Evolutionary conservation across 2,888 invertebrate species (phyloP).

Genomic region (Embidobia sp.): DNA sequence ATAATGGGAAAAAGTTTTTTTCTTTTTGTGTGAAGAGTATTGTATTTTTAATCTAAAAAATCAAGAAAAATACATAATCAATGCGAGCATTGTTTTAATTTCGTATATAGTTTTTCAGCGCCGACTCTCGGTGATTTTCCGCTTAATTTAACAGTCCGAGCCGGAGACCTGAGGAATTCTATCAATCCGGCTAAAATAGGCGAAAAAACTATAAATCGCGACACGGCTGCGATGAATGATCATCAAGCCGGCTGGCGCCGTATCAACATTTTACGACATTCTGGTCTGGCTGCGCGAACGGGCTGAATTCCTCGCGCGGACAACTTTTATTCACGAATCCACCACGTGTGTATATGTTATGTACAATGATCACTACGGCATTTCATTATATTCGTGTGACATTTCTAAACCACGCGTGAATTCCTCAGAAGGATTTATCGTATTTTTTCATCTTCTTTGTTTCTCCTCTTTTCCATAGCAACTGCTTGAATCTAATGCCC

Average conservation of each 20-base stretch:
- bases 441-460: not conserved
- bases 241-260: constrained; percentile 68
- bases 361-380: not conserved
- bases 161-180: constrained; percentile 18
- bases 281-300: constrained; percentile 53
- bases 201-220: constrained; percentile 53
- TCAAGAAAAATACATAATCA: too few species aligned
- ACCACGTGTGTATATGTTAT: constrained; percentile 15
- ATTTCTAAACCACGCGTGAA: constrained; percentile 4
- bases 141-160: constrained; percentile 28
- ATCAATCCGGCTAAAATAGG: constrained; percentile 26
- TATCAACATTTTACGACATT: constrained; percentile 70
- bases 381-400: constrained; percentile 3
- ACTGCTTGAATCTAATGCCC: constrained; percentile 1
- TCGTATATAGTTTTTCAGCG: too few species aligned
- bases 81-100: too few species aligned
- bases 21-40: too few species aligned
- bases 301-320: constrained; percentile 47
- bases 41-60: too few species aligned
- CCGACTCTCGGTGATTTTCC: constrained; percentile 49
- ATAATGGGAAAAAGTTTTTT: too few species aligned
- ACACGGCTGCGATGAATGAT: constrained; percentile 51
- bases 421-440: constrained; percentile 7
- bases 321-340: constrained; percentile 49
- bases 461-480: not conserved